Base-by-base conservation (phyloP, 2,888 invertebrate species). In the Helobdella robusta region DNA sequence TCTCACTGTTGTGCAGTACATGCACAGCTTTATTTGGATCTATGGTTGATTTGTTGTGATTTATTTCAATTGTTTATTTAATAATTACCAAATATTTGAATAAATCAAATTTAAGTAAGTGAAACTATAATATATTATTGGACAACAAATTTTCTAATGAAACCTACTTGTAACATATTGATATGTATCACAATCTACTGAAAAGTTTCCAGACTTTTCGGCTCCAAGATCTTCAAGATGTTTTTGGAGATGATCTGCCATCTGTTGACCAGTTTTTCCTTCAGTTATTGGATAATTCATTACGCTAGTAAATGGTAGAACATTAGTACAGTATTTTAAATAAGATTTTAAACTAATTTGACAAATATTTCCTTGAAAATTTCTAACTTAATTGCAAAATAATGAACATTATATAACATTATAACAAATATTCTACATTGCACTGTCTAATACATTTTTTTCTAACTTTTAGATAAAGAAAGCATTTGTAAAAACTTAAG, bases 121-220 rank as follows among this genome's bases (percentile, higher is more conserved):
- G 0, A 18, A 63, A 34, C 30, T 23, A 52, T 11, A 28, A 20
- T 50, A 20, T 50, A 6, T 8, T 50, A 50, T n/a, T n/a, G 6
- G 28, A n/a, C 28, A 28, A 28, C 32, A 23, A 54, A 54, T 6
- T 50, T 11, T 6, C 11, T 20, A 50, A 50, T 15, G 20, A 25
- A 6, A 20, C 23, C 6, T 50, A 6, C 11, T 6, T n/a, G n/a
- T n/a, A n/a, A n/a, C n/a, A n/a, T n/a, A 77, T 72, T 79, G 86
- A 76, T 89, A 93, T 0, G 92, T 92, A 79, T 95, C 94, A 74
- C 94, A 95, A 76, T 95, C 94, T 0, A 95, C 93, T 60, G 89
- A 80, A 78, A 93, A 94, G 73, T 89, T 90, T 0, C 94, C 94
- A 67, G 87, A 86, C 75, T 89, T 91, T 0, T 85, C 81, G 0